These are phyloP conservation scores for Drosophila nigrodunni DNA, from an alignment of 1,140 invertebrate species.

Conservation along the genomic window DNA sequence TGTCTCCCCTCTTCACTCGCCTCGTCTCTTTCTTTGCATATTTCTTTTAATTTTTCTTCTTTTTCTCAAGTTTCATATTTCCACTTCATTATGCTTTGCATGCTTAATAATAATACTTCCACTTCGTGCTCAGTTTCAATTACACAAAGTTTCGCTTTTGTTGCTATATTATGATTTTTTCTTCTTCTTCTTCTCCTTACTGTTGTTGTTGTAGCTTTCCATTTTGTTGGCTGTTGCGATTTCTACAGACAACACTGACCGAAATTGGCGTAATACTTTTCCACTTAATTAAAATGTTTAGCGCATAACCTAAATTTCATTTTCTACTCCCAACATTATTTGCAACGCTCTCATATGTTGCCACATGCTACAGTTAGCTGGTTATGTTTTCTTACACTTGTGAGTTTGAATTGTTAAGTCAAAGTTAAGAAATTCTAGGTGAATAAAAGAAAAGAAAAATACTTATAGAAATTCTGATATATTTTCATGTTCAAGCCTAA, in stretches of 20 bases:
- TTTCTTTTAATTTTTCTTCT: slow-evolving; percentile 6
- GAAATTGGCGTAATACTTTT: slow-evolving; percentile 81
- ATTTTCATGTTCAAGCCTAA: too few relatives aligned
- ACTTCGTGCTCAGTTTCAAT: slow-evolving; percentile 81
- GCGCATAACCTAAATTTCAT: slow-evolving; percentile 79
- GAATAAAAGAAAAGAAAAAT: too few relatives aligned
- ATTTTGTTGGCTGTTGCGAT: slow-evolving; percentile 76
- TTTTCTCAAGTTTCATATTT: slow-evolving; percentile 70
- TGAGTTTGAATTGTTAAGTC: too few relatives aligned
- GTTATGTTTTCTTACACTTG: too few relatives aligned
- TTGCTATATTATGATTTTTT: slow-evolving; percentile 33
- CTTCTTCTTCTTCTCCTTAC: not conserved
- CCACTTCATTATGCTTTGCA: slow-evolving; percentile 82
- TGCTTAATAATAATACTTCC: slow-evolving; percentile 83
- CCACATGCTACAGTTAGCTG: slow-evolving; percentile 5
- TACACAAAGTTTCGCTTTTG: slow-evolving; percentile 79
- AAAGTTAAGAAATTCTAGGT: too few relatives aligned
- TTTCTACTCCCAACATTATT: slow-evolving; percentile 40
- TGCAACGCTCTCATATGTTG: not conserved
- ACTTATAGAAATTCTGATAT: too few relatives aligned
- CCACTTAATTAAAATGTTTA: slow-evolving; percentile 81
- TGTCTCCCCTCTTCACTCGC: too few relatives aligned
- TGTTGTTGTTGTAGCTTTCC: slow-evolving; percentile 67
- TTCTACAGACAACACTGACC: slow-evolving; percentile 68
- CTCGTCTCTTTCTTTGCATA: slow-evolving; percentile 47